phyloP scores from a whole-genome alignment of 2,888 invertebrate species.

The Drosophila percnosoma region DNA sequence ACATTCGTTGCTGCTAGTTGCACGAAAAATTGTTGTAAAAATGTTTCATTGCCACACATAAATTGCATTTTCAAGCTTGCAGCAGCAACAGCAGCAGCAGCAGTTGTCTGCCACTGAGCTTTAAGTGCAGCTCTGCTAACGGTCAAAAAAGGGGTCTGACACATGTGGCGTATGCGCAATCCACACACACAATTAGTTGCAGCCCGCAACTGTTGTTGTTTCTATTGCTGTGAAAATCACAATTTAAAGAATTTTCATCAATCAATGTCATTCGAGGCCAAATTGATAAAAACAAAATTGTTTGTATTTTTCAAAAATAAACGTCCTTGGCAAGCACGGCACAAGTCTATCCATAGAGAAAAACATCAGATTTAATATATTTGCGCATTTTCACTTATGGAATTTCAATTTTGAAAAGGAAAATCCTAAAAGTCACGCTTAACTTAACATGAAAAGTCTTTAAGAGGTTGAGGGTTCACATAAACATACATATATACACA shows the following conservation, averaged over 20 bases:
- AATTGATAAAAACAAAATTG: conserved; percentile 21
- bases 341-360: neutral
- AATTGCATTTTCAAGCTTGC: conserved; percentile 55
- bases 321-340: conserved; percentile 25
- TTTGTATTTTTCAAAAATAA: conserved; percentile 15
- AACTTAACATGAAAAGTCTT: conserved; percentile 16
- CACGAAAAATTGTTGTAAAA: conserved; percentile 54
- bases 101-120: conserved; percentile 55
- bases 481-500: neutral
- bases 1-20: conserved; percentile 69
- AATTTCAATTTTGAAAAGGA: conserved; percentile 53
- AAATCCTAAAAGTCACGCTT: conserved; percentile 37
- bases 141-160: conserved; percentile 9
- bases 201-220: conserved; percentile 17
- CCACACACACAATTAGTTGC: conserved; percentile 56
- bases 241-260: conserved; percentile 73
- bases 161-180: conserved; percentile 56
- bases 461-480: conserved; percentile 9
- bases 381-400: conserved; percentile 55
- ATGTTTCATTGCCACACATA: conserved; percentile 71
- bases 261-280: conserved; percentile 68
- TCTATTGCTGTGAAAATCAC: conserved; percentile 28
- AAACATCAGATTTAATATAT: conserved; percentile 9
- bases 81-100: conserved; percentile 12
- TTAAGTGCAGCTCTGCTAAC: conserved; percentile 51